A percentile compares a stretch with the other conserved stretches of the same genome.
phyloP scores from a whole-genome alignment of 2,797 vertebrate species.

The Coccyzus lansbergi region DNA sequence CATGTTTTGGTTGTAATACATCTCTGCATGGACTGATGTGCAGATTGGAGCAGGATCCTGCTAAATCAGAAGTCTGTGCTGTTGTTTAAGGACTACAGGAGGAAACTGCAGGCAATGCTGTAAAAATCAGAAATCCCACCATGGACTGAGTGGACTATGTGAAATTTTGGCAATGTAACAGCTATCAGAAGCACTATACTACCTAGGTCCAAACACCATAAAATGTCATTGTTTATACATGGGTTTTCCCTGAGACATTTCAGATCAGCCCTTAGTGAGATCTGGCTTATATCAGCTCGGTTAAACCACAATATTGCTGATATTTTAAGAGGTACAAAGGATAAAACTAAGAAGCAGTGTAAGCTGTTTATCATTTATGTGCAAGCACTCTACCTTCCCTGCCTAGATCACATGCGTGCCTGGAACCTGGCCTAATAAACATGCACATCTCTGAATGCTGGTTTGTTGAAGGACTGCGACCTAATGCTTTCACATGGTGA shows the following conservation, averaged over 20 bases:
- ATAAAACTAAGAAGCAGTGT: neutral
- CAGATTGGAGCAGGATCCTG: neutral
- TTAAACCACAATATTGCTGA: neutral
- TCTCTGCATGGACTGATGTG: accelerated
- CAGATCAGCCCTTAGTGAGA: neutral
- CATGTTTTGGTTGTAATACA: neutral
- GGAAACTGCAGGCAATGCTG: neutral
- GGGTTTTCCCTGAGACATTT: neutral
- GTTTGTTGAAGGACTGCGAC: neutral
- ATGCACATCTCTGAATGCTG: neutral
- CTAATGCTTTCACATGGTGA: accelerated
- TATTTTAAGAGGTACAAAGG: neutral
- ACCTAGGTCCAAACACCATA: neutral
- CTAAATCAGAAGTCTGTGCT: neutral
- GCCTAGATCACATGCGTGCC: neutral
- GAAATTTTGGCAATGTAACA: neutral
- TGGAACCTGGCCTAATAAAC: neutral
- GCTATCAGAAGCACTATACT: neutral
- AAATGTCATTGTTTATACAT: neutral
- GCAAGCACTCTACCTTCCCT: neutral
- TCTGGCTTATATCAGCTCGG: neutral
- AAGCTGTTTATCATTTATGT: neutral
- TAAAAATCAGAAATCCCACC: neutral
- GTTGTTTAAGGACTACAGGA: neutral
- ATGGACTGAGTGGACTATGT: neutral